Evolutionary conservation across 2,113 vertebrate species (phyloP).

Genomic region (Stegostoma tigrinum): DNA sequence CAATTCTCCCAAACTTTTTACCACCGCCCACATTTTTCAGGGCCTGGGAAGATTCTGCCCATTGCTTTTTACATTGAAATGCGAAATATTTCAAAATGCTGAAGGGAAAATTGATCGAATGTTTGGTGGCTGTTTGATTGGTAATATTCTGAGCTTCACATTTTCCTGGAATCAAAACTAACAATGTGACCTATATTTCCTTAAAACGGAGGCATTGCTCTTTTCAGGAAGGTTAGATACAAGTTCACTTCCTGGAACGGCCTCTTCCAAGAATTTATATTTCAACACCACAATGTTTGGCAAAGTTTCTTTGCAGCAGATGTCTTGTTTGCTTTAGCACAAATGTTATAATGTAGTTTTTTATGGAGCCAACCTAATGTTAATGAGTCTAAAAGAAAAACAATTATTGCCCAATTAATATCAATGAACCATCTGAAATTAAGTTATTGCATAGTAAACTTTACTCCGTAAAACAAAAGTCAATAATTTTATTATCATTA

Average conservation of each 20-base stretch:
- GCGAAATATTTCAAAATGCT: not conserved
- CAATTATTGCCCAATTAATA: not conserved
- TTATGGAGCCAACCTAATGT: not conserved
- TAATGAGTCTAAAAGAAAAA: not conserved
- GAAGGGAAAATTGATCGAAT: not conserved
- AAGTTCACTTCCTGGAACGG: not conserved
- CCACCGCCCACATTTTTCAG: too few species aligned
- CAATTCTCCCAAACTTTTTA: too few species aligned
- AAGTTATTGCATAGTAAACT: not conserved
- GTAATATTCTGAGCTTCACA: not conserved
- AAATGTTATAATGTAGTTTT: not conserved
- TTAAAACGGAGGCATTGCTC: not conserved
- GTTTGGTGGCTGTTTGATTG: not conserved
- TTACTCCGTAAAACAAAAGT: not conserved
- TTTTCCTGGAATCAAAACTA: not conserved
- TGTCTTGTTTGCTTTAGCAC: not conserved
- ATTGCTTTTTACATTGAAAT: not conserved
- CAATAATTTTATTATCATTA: not conserved
- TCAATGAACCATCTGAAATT: not conserved
- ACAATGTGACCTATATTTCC: not conserved
- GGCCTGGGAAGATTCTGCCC: too few species aligned
- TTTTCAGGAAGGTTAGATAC: not conserved
- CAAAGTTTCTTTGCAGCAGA: not conserved
- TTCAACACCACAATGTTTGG: not conserved
- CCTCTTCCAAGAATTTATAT: conserved; percentile 11